Evolutionary conservation across 2,888 invertebrate genomes (phyloP).

Genomic region (Lasioglossum figueresi): DNA sequence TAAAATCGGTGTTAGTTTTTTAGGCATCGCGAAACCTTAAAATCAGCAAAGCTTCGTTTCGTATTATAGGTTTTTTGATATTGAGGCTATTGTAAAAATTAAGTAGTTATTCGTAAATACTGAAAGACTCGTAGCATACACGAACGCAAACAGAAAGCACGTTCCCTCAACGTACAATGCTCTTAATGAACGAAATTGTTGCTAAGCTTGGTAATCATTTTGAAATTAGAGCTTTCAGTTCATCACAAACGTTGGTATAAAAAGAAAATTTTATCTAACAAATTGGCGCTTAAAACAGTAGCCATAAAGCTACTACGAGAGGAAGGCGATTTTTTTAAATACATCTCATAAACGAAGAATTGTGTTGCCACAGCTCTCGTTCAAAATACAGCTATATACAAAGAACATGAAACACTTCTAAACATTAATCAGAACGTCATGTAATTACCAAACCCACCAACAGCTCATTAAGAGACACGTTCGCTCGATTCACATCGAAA

Average conservation of each 20-base stretch:
- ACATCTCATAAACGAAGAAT: not conserved
- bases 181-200: not conserved
- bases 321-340: too few relatives aligned
- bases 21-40: not conserved
- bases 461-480: not conserved
- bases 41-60: not conserved
- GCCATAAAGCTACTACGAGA: too few relatives aligned
- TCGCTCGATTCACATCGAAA: not conserved
- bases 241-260: not conserved
- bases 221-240: not conserved
- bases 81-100: not conserved
- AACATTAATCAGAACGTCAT: not conserved
- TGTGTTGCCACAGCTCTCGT: not conserved
- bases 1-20: not conserved
- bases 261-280: too few relatives aligned
- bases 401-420: not conserved
- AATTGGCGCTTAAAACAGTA: too few relatives aligned
- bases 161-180: constrained; percentile 1
- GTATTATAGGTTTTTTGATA: not conserved
- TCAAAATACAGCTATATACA: not conserved
- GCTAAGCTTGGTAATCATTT: not conserved
- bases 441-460: not conserved
- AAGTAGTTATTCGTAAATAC: not conserved
- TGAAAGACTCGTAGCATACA: not conserved
- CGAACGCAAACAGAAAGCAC: constrained; percentile 24